A percentile compares a stretch with the other conserved stretches of the same genome.
Conservation (phyloP, 2,888 invertebrate species). For the Archaeoteleia sp. region DNA sequence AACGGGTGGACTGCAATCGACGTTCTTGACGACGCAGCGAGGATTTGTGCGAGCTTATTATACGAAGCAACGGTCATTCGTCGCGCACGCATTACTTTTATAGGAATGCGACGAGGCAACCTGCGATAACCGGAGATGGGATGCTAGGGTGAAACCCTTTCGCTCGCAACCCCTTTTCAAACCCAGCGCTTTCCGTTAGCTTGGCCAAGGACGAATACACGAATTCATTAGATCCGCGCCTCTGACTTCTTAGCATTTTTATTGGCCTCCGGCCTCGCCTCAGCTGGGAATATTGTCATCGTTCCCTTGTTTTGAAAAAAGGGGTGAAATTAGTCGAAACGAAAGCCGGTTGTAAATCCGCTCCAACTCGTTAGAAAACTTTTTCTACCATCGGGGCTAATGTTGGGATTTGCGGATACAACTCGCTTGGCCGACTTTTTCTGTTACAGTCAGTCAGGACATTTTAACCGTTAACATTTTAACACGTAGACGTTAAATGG, state of each 20-base stretch:
- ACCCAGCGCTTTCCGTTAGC: conserved; percentile 44
- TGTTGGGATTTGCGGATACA: no score
- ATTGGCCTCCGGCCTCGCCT: conserved; percentile 26
- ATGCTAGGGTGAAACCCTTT: conserved; percentile 31
- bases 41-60: conserved; percentile 11
- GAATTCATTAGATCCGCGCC: conserved; percentile 41
- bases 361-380: no score
- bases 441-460: no score
- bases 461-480: no score
- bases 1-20: conserved; percentile 36
- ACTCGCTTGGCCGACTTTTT: no score
- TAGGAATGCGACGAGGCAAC: conserved; percentile 5
- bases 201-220: conserved; percentile 44
- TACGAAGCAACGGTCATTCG: conserved; percentile 32
- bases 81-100: conserved; percentile 8
- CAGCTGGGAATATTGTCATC: no score
- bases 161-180: conserved; percentile 23
- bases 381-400: no score
- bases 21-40: conserved; percentile 1
- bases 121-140: conserved; percentile 17
- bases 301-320: no score
- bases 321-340: no score
- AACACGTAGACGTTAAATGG: no score
- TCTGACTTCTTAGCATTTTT: conserved; percentile 46
- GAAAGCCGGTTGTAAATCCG: no score